Conservation (phyloP, 1,140 invertebrate species). For the Grapholita molesta region DNA sequence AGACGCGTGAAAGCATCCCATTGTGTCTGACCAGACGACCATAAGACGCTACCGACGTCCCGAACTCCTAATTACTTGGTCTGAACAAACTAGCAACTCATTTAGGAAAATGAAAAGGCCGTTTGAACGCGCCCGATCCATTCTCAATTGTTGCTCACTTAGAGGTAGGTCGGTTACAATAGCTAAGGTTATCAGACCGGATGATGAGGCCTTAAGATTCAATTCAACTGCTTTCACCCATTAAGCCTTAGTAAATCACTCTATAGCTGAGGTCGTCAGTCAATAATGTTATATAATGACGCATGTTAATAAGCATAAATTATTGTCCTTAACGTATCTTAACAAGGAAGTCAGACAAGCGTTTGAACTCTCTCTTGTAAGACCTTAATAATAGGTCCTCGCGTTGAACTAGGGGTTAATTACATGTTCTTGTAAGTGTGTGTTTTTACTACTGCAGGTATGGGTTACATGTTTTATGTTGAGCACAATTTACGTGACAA, state of each 20-base stretch:
- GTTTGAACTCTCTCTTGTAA: slow-evolving; percentile 27
- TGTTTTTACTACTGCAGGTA: not conserved
- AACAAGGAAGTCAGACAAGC: slow-evolving; percentile 22
- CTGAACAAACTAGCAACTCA: slow-evolving; percentile 50
- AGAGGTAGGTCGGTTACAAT: slow-evolving; percentile 48
- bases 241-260: slow-evolving; percentile 40
- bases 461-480: slow-evolving; percentile 1
- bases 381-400: not conserved
- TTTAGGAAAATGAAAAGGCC: slow-evolving; percentile 65
- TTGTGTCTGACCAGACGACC: slow-evolving; percentile 41
- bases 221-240: slow-evolving; percentile 62
- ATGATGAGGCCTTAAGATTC: slow-evolving; percentile 59
- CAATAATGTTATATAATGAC: slow-evolving; percentile 37
- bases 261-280: slow-evolving; percentile 31
- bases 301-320: slow-evolving; percentile 37
- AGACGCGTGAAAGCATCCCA: slow-evolving; percentile 46
- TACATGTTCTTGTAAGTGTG: slow-evolving; percentile 7
- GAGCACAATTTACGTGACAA: slow-evolving; percentile 3
- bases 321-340: slow-evolving; percentile 29
- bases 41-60: slow-evolving; percentile 44
- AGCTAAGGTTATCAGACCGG: slow-evolving; percentile 64
- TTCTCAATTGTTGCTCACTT: slow-evolving; percentile 46
- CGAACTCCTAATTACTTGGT: slow-evolving; percentile 48
- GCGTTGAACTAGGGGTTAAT: slow-evolving; percentile 34
- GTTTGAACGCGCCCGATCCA: slow-evolving; percentile 50